Conservation (phyloP, 2,113 vertebrate genomes). For the Anhinga rufa region DNA sequence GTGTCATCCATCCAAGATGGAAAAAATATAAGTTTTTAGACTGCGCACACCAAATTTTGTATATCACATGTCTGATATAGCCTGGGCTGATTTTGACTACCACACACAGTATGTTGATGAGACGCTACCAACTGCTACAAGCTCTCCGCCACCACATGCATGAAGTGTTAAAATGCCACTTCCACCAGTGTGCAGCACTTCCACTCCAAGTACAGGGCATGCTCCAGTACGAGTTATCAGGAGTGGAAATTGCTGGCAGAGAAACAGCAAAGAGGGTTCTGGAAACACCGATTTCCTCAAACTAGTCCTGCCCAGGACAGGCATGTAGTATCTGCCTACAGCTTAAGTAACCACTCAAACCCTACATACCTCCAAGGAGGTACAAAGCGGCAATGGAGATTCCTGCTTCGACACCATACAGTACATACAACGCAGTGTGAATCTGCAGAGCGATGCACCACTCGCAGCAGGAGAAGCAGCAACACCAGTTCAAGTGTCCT, state of each 20-base stretch:
- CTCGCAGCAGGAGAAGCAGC: background rate
- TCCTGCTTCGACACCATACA: background rate
- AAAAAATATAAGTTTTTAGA: background rate
- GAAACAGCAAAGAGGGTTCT: background rate
- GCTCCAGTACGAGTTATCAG: background rate
- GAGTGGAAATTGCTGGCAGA: background rate
- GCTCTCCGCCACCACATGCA: background rate
- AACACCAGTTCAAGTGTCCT: background rate
- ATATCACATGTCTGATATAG: background rate
- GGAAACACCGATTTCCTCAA: background rate
- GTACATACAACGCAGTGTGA: background rate
- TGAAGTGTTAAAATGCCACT: background rate
- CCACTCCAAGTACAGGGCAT: background rate
- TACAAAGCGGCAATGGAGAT: background rate
- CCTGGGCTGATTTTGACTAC: background rate
- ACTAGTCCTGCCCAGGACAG: background rate
- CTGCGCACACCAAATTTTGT: background rate
- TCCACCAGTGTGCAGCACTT: background rate
- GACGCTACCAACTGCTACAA: background rate
- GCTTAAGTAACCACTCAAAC: background rate
- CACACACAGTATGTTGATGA: accelerated
- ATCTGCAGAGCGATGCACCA: background rate
- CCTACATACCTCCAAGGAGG: background rate
- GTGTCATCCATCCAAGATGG: background rate
- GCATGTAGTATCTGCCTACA: background rate